Base-by-base conservation (phyloP, 2,113 vertebrate species). In the Pogona vitticeps region DNA sequence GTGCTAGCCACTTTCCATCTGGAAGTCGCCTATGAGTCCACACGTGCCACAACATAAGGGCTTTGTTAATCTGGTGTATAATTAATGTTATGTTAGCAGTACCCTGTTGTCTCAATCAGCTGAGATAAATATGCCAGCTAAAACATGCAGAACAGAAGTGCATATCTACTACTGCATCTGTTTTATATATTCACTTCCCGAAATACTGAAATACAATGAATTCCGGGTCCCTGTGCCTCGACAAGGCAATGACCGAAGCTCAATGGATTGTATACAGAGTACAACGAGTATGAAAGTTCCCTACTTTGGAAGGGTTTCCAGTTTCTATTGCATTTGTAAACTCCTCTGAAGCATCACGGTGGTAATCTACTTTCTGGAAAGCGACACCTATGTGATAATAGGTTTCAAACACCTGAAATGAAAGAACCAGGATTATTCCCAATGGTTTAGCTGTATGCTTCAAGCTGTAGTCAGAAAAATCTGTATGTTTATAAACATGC, bases 251-350 rank as follows among this genome's bases (percentile, higher is more conserved):
- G 87, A 59, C 56, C n/a, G n/a, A 10, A 2, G 46, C 82, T 12
- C 89, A 10, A 67, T 83, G 78, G 13, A 46, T 67, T 87, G 80
- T 38, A 18, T 2, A 87, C 33, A 67, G n/a, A 33, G 33, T 85
- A 76, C 75, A 91, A 93, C 87, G 76, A 89, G 77, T 40, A 12
- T 33, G 15, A 6, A 26, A 78, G 59, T 84, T 67, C 80, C 78
- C 65, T 91, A 92, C 92, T 87, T 95, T 81, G 42, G 83, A 82
- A 59, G 86, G 0, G 20, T 82, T 87, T 75, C 86, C 79, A 86
- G 84, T 59, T 77, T 81, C 91, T 90, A 13, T 26, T 85, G 80
- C 90, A 82, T 90, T 91, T 67, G 31, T 85, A 88, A 94, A 88
- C 71, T 93, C 87, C 65, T 92, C 26, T 76, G 81, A 79, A 86